Base-by-base conservation (phyloP, 1,140 invertebrate genomes). In the Trichonephila inaurata region DNA sequence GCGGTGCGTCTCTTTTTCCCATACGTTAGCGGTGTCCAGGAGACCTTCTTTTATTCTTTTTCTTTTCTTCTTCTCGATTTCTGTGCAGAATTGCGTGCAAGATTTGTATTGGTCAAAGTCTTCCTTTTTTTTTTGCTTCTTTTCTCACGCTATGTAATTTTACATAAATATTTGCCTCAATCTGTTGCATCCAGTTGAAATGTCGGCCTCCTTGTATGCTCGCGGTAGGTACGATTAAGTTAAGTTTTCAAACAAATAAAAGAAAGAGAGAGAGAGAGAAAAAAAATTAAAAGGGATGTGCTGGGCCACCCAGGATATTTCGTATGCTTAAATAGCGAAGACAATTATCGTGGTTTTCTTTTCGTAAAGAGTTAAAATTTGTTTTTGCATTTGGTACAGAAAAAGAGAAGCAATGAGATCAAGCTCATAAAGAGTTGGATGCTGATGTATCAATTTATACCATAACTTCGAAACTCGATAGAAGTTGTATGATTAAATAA, bases 181-280 rank as follows among this genome's bases (percentile, higher is more conserved):
- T 60, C 44, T 60, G 44, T 61, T 85, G 83, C 83, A 85, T 85
- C 58, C 83, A 61, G 83, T 85, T 61, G 58, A 85, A 61, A 85
- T 60, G 44, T 85, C 83, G 83, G 44, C 72, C 72, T 77, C 62
- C 62, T 64, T 64, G 62, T 64, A 64, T 64, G 72, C 72, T 33
- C 83, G 83, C 83, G 83, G 83, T 85, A 85, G 83, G 83, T 85
- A 85, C 83, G 83, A 85, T 85, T 85, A 61, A 77, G 72, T 77
- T 77, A 77, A 77, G 72, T 77, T 77, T 77, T 19, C 28, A 77
- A 77, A 33, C 28, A 77, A 77, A 77, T 77, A 40, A 77, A 77
- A 40, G 69, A 64, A 64, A 64, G 21, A 64, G 19, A 64, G 21
- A 64, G 1, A 64, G 21, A 64, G 1, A 64, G 21, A 64, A 28